Percentiles rank a stretch among this genome's conserved stretches.
phyloP scores from a whole-genome alignment of 2,888 invertebrate species.

The Chrysodeixis includens region DNA sequence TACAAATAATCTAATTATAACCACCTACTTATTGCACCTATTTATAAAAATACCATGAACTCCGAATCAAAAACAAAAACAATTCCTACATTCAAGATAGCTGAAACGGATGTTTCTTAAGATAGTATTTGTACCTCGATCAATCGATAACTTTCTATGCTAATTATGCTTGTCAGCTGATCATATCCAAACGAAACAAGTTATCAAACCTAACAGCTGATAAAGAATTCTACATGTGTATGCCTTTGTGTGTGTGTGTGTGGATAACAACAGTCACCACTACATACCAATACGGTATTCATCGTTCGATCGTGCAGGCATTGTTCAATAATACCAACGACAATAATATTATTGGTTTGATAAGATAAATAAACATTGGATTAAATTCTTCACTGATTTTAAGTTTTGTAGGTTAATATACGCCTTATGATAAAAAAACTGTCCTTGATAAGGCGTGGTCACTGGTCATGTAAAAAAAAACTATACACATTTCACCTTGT shows the following conservation, averaged over 20 bases:
- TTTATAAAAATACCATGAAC: background rate
- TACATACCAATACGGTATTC: background rate
- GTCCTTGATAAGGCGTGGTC: background rate
- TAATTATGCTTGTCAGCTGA: conserved; percentile 1
- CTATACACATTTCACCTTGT: too few relatives aligned
- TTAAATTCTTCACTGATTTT: background rate
- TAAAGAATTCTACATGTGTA: background rate
- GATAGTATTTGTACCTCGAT: background rate
- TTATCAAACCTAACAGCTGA: background rate
- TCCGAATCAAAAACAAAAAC: background rate
- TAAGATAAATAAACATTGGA: conserved; percentile 2
- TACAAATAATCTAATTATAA: too few relatives aligned
- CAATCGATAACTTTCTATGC: conserved; percentile 5
- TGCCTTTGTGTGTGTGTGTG: background rate
- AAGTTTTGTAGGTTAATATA: background rate
- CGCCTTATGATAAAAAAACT: background rate
- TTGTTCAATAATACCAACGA: conserved; percentile 4
- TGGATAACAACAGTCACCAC: background rate
- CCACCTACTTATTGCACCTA: background rate
- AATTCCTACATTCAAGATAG: background rate
- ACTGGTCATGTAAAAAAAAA: background rate
- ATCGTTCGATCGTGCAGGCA: background rate
- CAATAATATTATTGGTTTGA: background rate
- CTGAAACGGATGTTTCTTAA: too few relatives aligned
- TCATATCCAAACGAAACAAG: background rate